Percentiles rank a stretch among this genome's conserved stretches.
These are phyloP conservation scores for Rhegmatorhina hoffmannsi DNA, from an alignment of 2,113 vertebrate genomes.

Conservation along the genomic window DNA sequence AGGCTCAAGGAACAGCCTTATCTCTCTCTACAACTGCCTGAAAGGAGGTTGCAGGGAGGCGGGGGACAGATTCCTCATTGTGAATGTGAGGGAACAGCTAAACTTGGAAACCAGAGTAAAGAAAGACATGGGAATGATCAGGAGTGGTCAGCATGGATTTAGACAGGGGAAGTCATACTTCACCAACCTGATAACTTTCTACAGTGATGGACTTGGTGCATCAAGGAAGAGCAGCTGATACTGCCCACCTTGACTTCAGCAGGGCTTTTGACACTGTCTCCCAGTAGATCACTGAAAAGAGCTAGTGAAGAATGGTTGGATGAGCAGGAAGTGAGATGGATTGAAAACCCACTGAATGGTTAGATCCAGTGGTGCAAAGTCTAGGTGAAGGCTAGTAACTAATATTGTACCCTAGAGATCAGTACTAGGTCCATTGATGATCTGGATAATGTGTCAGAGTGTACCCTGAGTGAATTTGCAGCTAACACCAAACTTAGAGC, in stretches of 20 bases:
- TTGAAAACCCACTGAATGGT: not conserved
- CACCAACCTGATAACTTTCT: not conserved
- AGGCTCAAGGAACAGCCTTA: not conserved
- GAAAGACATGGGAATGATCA: not conserved
- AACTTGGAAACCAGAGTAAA: not conserved
- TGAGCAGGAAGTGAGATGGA: not conserved
- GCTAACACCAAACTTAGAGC: not conserved
- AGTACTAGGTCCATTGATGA: not conserved
- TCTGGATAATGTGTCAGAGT: not conserved
- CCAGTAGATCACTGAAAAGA: not conserved
- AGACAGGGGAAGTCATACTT: not conserved
- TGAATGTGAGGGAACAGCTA: not conserved
- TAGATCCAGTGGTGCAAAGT: not conserved
- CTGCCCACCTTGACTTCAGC: not conserved
- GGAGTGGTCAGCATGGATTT: not conserved
- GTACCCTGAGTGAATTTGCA: not conserved
- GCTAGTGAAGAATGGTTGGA: not conserved
- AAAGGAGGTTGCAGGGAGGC: not conserved
- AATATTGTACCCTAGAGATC: not conserved
- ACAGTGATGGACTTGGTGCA: not conserved
- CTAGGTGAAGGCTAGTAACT: not conserved
- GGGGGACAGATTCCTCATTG: not conserved
- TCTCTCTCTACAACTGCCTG: not conserved
- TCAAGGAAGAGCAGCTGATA: not conserved
- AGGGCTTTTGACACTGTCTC: not conserved